Conservation (phyloP, 2,888 invertebrate species). For the Drepanosiphum platanoidis region DNA sequence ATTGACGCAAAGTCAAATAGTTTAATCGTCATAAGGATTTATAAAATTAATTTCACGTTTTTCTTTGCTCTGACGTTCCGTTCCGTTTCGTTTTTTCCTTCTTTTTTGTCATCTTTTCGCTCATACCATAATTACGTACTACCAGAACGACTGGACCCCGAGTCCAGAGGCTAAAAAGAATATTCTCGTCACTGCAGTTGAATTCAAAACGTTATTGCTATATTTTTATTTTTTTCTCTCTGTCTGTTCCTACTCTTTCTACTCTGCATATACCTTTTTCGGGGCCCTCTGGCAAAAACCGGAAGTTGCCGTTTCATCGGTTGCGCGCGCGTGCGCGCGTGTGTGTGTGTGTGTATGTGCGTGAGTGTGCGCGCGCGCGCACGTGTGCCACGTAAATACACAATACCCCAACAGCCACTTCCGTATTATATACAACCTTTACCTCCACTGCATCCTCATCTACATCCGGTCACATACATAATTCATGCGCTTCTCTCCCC, state of each 20-base stretch:
- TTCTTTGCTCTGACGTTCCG: not conserved
- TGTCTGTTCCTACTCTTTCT: not conserved
- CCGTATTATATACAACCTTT: constrained; percentile 39
- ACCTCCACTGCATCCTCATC: constrained; percentile 30
- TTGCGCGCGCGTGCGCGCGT: not conserved
- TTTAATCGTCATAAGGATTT: no score
- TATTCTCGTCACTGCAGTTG: not conserved
- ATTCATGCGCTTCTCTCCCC: constrained; percentile 49
- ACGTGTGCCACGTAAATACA: constrained; percentile 4
- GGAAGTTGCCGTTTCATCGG: constrained; percentile 45
- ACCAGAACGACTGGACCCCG: not conserved
- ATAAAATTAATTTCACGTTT: no score
- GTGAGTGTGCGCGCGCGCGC: not conserved
- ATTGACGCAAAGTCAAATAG: no score
- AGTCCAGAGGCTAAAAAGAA: not conserved
- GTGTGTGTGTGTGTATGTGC: not conserved
- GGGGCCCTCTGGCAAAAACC: constrained; percentile 29
- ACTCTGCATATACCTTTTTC: not conserved
- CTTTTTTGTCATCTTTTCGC: not conserved
- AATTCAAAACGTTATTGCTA: constrained; percentile 24
- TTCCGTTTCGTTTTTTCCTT: not conserved
- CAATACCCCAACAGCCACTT: constrained; percentile 43
- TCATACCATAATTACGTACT: not conserved
- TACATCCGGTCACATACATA: constrained; percentile 49
- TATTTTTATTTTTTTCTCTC: not conserved